Base-by-base conservation (phyloP, 2,797 vertebrate species). In the Sandelia bainsii region DNA sequence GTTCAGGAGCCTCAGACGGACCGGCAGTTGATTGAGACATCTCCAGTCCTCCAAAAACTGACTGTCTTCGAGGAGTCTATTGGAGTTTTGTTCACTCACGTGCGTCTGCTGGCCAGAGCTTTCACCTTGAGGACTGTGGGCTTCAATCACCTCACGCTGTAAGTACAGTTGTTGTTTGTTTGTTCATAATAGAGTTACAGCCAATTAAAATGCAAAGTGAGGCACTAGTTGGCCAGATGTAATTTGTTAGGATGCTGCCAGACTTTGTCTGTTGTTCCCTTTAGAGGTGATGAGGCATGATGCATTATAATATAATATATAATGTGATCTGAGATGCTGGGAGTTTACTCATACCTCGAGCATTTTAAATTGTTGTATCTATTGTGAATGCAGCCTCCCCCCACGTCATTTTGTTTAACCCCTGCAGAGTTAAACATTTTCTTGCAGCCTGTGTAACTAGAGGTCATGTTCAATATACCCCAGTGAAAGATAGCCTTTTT, bases 61-160 rank as follows among this genome's bases (percentile, higher is more conserved):
- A 99, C 97, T 0, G 94, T 94, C 80, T 99, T 99, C 65, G 98
- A 99, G 88, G 95, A 96, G 0, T 91, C 96, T 11, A 99, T 99
- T 39, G 98, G 98, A 20, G 97, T 99, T 1, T 77, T 97, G 84
- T 99, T 99, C 89, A 98, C 97, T 23, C 98, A 99, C 0, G 96
- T 99, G 71, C 95, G 98, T 9, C 96, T 99, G 29, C 88, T 99
- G 58, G 98, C 98, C 54, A 89, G 98, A 58, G 97, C 98, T 0
- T 99, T 99, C 94, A 99, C 98, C 3, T 82, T 99, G 89, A 96
- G 98, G 87, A 99, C 98, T 1, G 98, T 99, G 32, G 98, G 98
- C 90, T 99, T 98, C 93, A 99, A 99, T 94, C 98, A 99, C 84
- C 95, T 99, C 88, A 99, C 98, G 32, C 93, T 99, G 98, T 99